These are phyloP conservation scores for Cataglyphis rosenhaueri DNA, from an alignment of 2,888 invertebrate species.

Conservation along the genomic window DNA sequence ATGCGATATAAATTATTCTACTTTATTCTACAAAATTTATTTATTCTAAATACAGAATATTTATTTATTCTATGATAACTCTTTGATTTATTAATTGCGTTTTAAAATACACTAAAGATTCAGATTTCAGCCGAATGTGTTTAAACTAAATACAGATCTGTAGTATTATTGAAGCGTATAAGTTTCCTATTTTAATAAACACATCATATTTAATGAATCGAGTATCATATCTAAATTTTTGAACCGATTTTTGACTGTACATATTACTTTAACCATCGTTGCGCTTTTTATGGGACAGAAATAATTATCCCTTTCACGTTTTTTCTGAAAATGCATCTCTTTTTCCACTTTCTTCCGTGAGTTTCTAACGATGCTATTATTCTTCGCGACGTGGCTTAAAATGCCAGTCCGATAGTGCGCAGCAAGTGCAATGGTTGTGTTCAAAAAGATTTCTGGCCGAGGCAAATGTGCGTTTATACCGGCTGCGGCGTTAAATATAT, in stretches of 20 bases:
- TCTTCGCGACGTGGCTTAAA: conserved; percentile 48
- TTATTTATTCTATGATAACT: not conserved
- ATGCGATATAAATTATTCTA: not conserved
- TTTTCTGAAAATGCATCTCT: conserved; percentile 64
- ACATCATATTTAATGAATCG: not conserved
- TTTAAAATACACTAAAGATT: not conserved
- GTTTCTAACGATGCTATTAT: conserved; percentile 58
- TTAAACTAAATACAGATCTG: not conserved
- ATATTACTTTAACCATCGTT: conserved; percentile 37
- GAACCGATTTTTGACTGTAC: not conserved
- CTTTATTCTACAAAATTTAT: not conserved
- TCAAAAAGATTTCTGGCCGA: conserved; percentile 44
- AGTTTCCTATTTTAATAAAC: not conserved
- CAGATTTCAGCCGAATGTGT: not conserved
- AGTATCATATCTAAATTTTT: not conserved
- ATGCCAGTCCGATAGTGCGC: conserved; percentile 36
- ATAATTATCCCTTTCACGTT: conserved; percentile 61
- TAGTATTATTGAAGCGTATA: not conserved
- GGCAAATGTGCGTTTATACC: conserved; percentile 62
- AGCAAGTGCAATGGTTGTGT: conserved; percentile 36
- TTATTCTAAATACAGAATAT: not conserved
- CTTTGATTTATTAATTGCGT: not conserved
- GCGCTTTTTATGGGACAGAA: conserved; percentile 53
- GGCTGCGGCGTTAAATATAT: conserved; percentile 63
- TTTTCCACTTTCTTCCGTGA: conserved; percentile 49